phyloP scores from a whole-genome alignment of 2,888 invertebrate genomes.

The Epinotia nisella region DNA sequence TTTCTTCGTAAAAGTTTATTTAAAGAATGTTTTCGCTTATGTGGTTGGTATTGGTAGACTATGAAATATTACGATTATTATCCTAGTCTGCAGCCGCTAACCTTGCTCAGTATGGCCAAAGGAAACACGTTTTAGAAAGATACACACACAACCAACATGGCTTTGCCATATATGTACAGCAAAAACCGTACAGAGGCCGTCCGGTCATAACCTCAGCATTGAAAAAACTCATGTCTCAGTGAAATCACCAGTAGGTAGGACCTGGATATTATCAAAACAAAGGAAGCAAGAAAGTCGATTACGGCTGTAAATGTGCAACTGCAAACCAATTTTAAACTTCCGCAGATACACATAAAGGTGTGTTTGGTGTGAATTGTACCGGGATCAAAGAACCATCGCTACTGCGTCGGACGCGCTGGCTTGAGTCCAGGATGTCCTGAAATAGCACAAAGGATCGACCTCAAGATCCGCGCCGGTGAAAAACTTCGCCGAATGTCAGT shows the following conservation, averaged over 20 bases:
- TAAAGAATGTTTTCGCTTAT: neutral
- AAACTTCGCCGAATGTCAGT: conserved; percentile 79
- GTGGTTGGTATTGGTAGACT: neutral
- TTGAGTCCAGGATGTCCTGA: conserved; percentile 76
- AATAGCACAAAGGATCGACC: conserved; percentile 85
- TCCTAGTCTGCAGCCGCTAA: neutral
- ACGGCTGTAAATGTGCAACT: conserved; percentile 18
- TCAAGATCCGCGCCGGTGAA: conserved; percentile 68
- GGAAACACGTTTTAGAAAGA: conserved; percentile 14
- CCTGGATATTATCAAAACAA: conserved; percentile 37
- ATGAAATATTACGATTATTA: neutral
- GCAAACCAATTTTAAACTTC: conserved; percentile 34
- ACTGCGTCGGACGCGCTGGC: conserved; percentile 77
- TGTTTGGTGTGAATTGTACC: conserved; percentile 51
- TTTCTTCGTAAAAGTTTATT: neutral
- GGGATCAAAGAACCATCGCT: conserved; percentile 70
- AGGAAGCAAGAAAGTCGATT: conserved; percentile 26
- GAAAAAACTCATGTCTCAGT: conserved; percentile 22
- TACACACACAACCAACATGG: neutral
- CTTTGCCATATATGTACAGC: conserved; percentile 5
- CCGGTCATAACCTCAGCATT: conserved; percentile 25
- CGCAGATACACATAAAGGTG: conserved; percentile 46
- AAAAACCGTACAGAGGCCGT: conserved; percentile 9
- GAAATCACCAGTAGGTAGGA: conserved; percentile 10
- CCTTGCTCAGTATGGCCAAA: conserved; percentile 1